Percentiles rank a stretch among this genome's conserved stretches.
Evolutionary conservation across 1,140 invertebrate species (phyloP).

Genomic region (Lasaia peninsularis): DNA sequence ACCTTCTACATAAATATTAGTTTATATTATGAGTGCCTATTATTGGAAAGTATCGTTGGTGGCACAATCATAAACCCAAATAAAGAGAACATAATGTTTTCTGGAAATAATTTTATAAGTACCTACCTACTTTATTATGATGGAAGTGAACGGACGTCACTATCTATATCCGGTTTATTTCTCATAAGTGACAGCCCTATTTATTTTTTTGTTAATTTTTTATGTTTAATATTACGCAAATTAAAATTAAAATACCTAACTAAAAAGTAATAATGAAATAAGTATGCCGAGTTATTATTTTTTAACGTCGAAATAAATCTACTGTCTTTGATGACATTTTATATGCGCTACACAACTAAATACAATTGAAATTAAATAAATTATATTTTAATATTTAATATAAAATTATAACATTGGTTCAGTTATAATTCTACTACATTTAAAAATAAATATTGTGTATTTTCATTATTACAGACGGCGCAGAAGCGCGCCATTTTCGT

Average conservation of each 20-base stretch:
- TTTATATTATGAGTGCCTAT: no score
- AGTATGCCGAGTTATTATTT: neutral
- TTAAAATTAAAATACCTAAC: neutral
- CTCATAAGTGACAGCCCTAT: neutral
- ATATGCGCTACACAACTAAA: no score
- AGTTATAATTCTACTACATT: neutral
- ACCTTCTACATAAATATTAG: no score
- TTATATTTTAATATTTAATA: constrained; percentile 16
- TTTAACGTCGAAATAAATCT: neutral
- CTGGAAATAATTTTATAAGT: no score
- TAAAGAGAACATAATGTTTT: no score
- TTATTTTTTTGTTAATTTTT: neutral
- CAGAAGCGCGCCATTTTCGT: constrained; percentile 56
- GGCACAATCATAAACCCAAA: no score
- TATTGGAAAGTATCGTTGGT: no score
- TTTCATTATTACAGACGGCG: no score
- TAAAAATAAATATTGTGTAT: no score
- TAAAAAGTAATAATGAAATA: neutral
- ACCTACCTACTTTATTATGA: neutral
- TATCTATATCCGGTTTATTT: constrained; percentile 30
- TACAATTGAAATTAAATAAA: neutral
- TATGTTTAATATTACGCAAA: neutral
- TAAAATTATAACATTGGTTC: no score
- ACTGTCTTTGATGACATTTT: no score
- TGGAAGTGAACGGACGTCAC: constrained; percentile 30